phyloP scores from a whole-genome alignment of 2,888 invertebrate species.

The Volucella bombylans region DNA sequence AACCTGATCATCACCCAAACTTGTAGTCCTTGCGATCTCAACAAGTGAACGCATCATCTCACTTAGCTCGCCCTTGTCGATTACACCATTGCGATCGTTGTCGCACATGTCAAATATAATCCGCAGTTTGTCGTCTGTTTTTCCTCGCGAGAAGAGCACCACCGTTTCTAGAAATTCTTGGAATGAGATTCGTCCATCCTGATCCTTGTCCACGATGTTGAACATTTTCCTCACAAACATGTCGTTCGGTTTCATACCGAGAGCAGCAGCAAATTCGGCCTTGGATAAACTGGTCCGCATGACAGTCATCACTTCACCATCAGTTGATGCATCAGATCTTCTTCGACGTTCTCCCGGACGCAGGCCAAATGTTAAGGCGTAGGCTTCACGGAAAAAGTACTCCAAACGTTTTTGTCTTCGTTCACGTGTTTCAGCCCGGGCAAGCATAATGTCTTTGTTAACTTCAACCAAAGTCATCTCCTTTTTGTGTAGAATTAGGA shows the following conservation, averaged over 20 bases:
- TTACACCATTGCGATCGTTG: conserved; percentile 95
- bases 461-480: conserved; percentile 89
- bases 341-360: conserved; percentile 91
- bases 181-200: conserved; percentile 96
- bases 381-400: conserved; percentile 97
- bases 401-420: conserved; percentile 95
- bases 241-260: conserved; percentile 97
- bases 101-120: conserved; percentile 99
- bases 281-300: conserved; percentile 96
- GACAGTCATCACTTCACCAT: conserved; percentile 94
- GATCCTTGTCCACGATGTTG: conserved; percentile 96
- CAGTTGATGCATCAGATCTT: conserved; percentile 87
- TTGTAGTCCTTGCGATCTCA: conserved; percentile 95
- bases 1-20: conserved; percentile 93
- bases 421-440: conserved; percentile 96
- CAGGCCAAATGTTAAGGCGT: conserved; percentile 95
- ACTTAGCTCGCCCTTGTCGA: conserved; percentile 95
- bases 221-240: conserved; percentile 99
- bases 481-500: conserved; percentile 92
- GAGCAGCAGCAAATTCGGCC: conserved; percentile 95
- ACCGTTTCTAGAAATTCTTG: conserved; percentile 98
- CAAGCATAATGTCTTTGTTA: conserved; percentile 91
- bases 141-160: conserved; percentile 94
- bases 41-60: conserved; percentile 96
- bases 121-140: conserved; percentile 95